Base-by-base conservation (phyloP, 2,113 vertebrate species). In the Paradoxurus hermaphroditus region DNA sequence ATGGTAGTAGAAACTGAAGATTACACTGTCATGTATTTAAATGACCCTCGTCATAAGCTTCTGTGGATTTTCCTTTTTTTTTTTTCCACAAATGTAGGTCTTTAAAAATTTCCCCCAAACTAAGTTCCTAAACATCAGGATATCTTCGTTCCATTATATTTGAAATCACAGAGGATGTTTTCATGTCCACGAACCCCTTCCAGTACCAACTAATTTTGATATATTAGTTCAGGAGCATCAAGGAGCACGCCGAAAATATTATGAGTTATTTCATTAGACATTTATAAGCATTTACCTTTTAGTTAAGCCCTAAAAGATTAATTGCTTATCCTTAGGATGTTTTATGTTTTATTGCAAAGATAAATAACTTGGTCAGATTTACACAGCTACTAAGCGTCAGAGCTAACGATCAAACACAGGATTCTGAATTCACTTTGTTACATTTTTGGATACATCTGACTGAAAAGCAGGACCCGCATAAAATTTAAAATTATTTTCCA, bases 211-310 rank as follows among this genome's bases (percentile, higher is more conserved):
- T 78, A 70, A 65, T 79, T 84, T 90, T 93, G n/a, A 86, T 39
- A 13, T 46, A 83, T 93, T 83, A 90, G n/a, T 93, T 15, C 49
- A 93, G 73, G 83, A 89, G 23, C 18, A 87, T 46, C 51, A 72
- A 56, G 25, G 10, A 31, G 56, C 12, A 56, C 46, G 53, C 21
- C 36, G 63, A 86, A 91, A 84, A 84, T 27, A 81, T 49, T 79
- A 39, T 72, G 51, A 82, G 12, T 39, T 83, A 72, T 65, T 95
- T 97, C 68, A 46, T 65, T 90, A 87, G 75, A 87, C 44, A 91
- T 95, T 93, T 91, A 84, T 87, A 87, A 93, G 59, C 49, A 84
- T 95, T 96, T 84, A 93, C 49, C 49, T 93, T 84, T 93, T 93
- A 87, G 67, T 87, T 96, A 87, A 97, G 34, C 62, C 70, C 34